Conservation (phyloP, 2,113 vertebrate species). For the Burhinus bistriatus region DNA sequence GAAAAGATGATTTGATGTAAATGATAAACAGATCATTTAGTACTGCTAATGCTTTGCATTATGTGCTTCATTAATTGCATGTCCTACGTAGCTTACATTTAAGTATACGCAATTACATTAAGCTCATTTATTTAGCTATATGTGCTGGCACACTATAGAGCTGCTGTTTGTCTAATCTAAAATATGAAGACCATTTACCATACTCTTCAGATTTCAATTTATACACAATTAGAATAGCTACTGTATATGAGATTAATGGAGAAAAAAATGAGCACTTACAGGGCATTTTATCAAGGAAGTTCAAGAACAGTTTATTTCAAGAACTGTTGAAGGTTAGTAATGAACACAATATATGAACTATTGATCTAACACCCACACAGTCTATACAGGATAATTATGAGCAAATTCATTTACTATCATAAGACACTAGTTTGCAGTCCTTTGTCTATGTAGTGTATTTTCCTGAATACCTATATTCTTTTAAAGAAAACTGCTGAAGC, state of each 20-base stretch:
- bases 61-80: conserved; percentile 32
- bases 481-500: background rate
- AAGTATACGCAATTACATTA: background rate
- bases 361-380: background rate
- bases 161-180: background rate
- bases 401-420: background rate
- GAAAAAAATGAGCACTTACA: background rate
- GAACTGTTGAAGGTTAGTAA: conserved; percentile 4
- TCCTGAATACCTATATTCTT: background rate
- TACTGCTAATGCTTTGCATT: background rate
- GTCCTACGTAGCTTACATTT: background rate
- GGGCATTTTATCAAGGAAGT: conserved; percentile 32
- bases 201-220: background rate
- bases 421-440: background rate
- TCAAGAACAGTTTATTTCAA: conserved; percentile 26
- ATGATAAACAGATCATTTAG: conserved; percentile 34
- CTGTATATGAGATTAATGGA: background rate
- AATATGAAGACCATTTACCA: background rate
- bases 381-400: background rate
- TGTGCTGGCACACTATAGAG: background rate
- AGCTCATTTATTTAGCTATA: conserved; percentile 2
- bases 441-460: background rate
- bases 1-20: conserved; percentile 29
- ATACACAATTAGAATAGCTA: background rate
- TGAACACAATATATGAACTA: background rate